phyloP scores from a whole-genome alignment of 2,113 vertebrate species.

The Heloderma charlesbogerti region DNA sequence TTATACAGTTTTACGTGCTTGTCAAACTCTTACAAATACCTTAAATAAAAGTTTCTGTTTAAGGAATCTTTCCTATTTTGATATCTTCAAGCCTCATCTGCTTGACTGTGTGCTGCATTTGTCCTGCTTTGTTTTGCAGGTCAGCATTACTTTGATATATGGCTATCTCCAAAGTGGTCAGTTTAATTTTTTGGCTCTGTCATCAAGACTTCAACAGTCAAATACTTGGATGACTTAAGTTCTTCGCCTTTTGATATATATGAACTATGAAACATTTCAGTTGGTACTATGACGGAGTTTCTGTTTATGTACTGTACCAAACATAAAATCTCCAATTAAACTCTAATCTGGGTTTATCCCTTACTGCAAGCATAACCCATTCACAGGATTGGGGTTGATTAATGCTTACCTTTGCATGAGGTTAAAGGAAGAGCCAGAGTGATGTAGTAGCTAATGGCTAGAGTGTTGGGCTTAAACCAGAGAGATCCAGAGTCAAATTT shows the following conservation, averaged over 20 bases:
- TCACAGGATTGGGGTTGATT: neutral
- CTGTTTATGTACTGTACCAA: neutral
- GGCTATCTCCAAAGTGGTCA: neutral
- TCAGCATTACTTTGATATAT: neutral
- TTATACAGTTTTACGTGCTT: neutral
- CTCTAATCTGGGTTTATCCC: neutral
- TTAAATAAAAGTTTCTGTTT: neutral
- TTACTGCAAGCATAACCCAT: neutral
- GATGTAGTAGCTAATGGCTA: neutral
- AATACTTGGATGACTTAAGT: neutral
- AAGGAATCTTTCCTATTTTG: neutral
- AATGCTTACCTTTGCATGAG: neutral
- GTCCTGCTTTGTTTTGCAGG: neutral
- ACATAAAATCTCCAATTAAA: neutral
- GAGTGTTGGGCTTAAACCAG: too few species aligned
- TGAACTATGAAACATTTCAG: neutral
- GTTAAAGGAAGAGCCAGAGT: neutral
- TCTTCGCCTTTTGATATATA: neutral
- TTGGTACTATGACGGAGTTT: neutral
- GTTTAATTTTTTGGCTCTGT: neutral
- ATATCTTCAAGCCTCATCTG: neutral
- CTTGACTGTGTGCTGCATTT: neutral
- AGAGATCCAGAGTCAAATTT: too few species aligned
- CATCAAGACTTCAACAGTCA: neutral
- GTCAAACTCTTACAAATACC: neutral